A percentile compares a stretch with the other conserved stretches of the same genome.
phyloP scores from a whole-genome alignment of 2,888 invertebrate species.

The Tinea semifulvella region DNA sequence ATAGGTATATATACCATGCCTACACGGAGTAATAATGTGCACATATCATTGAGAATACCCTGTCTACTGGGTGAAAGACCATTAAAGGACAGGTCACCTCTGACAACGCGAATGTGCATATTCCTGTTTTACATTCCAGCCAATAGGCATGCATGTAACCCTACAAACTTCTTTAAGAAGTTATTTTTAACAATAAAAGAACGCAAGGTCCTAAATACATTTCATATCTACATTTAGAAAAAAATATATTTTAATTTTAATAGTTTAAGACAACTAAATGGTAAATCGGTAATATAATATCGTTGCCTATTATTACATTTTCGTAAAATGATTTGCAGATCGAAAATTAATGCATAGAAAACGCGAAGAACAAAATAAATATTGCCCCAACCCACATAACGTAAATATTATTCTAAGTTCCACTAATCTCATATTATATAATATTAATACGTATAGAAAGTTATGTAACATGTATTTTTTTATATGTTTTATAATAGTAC shows the following conservation, averaged over 20 bases:
- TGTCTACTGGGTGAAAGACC: too few species aligned
- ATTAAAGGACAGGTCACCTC: neutral
- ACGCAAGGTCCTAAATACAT: constrained; percentile 5
- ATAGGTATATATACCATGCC: too few species aligned
- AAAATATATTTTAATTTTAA: constrained; percentile 1
- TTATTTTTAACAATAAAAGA: constrained; percentile 8
- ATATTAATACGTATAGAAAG: too few species aligned
- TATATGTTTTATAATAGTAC: too few species aligned
- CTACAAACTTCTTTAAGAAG: neutral
- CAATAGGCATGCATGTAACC: neutral
- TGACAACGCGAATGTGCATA: neutral
- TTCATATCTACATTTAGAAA: neutral
- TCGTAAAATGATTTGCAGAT: too few species aligned
- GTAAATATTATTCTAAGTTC: too few species aligned
- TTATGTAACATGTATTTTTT: too few species aligned
- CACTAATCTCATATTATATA: too few species aligned
- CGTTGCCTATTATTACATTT: too few species aligned
- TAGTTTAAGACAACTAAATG: neutral
- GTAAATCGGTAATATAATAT: too few species aligned
- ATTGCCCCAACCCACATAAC: neutral
- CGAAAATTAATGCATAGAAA: too few species aligned
- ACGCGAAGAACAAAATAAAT: too few species aligned
- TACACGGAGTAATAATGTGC: neutral
- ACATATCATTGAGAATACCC: neutral
- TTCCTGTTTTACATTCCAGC: neutral